Evolutionary conservation across 2,888 invertebrate genomes (phyloP), one percentile per base, ranked within the genome.

Genomic region (Chloroclysta siterata): DNA sequence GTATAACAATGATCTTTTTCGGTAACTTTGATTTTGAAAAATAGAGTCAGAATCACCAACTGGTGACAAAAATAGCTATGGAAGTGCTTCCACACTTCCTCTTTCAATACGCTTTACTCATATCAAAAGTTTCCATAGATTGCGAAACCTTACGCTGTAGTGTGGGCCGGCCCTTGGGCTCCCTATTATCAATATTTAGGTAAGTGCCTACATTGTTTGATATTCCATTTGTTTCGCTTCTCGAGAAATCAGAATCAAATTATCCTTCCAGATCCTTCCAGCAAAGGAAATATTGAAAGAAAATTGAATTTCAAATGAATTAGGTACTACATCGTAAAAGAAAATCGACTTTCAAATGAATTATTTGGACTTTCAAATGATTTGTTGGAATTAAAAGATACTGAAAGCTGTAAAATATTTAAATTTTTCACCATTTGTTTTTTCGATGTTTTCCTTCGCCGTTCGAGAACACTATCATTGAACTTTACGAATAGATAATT

Each of bases 131-230:
- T 22, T 1, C 22, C 22, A 22, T 22, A 22, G 22, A 33, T 33
- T 33, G 6, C 33, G 17, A 46, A 17, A 8, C 17, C 3, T 5
- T 46, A 46, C 46, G 11, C 4, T 0, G 46, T 46, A 17, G 46
- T 46, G 11, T 15, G 46, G 17, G 15, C 17, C 17, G 46, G 4
- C 46, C 11, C 7, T 46, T 46, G 14, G 10, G 3, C 17, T 44
- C 17, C 10, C 8, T 44, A 42, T 15, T 17, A 17, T 46, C 17
- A 46, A 29, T 48, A 48, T 48, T 29, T 29, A 22, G 7, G 22
- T n/a, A 17, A 55, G 33, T 47, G 33, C 10, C 48, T 50, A 57
- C 29, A 33, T 50, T 56, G 39, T 56, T 57, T 51, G 29, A 58
- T 51, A 33, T 44, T 44, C 51, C 39, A 56, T 42, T 58, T 51